Percentiles rank a stretch among this genome's conserved stretches.
These are phyloP conservation scores for Gymnocheta viridis DNA, from an alignment of 2,888 invertebrate species.

Conservation along the genomic window DNA sequence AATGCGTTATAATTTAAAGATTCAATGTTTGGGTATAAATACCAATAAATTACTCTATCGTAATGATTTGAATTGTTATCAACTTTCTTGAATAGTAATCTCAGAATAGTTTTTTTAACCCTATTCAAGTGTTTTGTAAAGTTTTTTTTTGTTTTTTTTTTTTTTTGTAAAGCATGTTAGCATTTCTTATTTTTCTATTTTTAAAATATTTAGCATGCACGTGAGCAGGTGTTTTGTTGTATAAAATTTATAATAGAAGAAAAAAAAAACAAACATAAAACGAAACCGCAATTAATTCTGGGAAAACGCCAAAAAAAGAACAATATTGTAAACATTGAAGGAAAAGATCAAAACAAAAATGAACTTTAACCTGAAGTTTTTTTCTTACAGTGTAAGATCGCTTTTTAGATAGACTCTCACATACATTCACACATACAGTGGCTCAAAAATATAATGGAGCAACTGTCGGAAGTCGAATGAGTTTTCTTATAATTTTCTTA, in stretches of 20 bases:
- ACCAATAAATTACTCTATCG: no score
- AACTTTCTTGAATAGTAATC: no score
- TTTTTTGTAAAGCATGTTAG: background rate
- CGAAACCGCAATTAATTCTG: slow-evolving; percentile 23
- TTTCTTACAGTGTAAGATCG: slow-evolving; percentile 32
- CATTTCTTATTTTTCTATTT: slow-evolving; percentile 18
- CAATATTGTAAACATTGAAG: slow-evolving; percentile 40
- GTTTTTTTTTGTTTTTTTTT: background rate
- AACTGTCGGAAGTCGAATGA: no score
- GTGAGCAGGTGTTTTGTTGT: slow-evolving; percentile 45
- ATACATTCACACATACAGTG: background rate
- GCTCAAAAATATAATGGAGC: no score
- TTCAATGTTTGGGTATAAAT: no score
- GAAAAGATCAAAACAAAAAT: slow-evolving; percentile 36
- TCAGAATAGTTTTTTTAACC: no score
- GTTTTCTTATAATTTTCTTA: no score
- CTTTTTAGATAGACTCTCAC: background rate
- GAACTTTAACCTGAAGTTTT: slow-evolving; percentile 49
- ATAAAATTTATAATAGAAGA: slow-evolving; percentile 1
- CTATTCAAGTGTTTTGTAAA: background rate
- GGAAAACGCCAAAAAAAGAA: slow-evolving; percentile 45
- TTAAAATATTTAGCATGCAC: slow-evolving; percentile 15
- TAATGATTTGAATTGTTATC: no score
- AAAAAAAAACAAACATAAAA: no score
- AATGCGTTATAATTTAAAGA: no score